These are phyloP conservation scores for Nineta flava DNA, from an alignment of 2,888 invertebrate genomes.

Conservation along the genomic window DNA sequence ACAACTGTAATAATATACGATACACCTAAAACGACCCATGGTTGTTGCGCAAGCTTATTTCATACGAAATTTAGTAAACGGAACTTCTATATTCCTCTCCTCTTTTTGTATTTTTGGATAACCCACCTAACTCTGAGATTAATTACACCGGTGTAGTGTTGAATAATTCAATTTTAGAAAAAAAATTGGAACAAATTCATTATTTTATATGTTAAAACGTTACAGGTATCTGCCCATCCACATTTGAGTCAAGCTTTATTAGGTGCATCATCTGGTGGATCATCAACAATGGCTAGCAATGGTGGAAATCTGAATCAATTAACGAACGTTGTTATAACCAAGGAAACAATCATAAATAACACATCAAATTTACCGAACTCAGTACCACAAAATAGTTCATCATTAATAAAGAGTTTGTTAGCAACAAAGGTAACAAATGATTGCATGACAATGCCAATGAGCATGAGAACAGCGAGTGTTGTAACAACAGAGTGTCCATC, in stretches of 20 bases:
- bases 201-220: background rate
- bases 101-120: too few species aligned
- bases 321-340: constrained; percentile 9
- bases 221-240: constrained; percentile 41
- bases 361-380: constrained; percentile 24
- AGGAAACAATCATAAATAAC: constrained; percentile 14
- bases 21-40: too few species aligned
- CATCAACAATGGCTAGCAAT: constrained; percentile 12
- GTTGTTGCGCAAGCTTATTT: too few species aligned
- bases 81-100: too few species aligned
- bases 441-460: constrained; percentile 29
- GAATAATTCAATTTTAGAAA: background rate
- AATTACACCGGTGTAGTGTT: too few species aligned
- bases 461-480: constrained; percentile 24
- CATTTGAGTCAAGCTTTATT: constrained; percentile 43
- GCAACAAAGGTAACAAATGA: constrained; percentile 75
- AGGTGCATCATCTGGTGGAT: constrained; percentile 21
- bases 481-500: constrained; percentile 33
- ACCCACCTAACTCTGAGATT: too few species aligned
- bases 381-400: constrained; percentile 43
- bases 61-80: too few species aligned
- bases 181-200: background rate
- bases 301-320: constrained; percentile 9
- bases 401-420: constrained; percentile 82
- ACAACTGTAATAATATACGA: too few species aligned